These are phyloP conservation scores for Ornithorhynchus anatinus DNA, from an alignment of 2,113 vertebrate species.

Conservation along the genomic window DNA sequence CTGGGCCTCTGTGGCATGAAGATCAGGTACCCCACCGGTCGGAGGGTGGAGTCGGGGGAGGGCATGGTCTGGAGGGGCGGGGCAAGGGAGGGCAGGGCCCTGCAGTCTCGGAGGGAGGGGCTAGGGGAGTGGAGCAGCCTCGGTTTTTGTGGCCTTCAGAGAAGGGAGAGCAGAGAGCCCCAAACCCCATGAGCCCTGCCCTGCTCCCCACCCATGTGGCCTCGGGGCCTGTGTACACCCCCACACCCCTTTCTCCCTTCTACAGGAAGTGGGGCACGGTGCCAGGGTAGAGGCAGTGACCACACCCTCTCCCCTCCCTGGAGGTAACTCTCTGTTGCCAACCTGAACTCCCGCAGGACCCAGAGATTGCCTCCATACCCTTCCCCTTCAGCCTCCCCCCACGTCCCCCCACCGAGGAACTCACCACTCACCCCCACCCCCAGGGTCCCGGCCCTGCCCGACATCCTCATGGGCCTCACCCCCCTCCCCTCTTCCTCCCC, in stretches of 20 bases:
- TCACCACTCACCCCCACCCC: not conserved
- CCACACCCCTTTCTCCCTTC: no score
- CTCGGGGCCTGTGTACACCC: no score
- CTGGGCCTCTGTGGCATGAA: not conserved
- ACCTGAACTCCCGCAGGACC: not conserved
- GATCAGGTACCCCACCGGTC: conserved; percentile 7
- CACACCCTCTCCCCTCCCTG: not conserved
- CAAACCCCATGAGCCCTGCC: not conserved
- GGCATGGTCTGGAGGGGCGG: not conserved
- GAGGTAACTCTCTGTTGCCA: not conserved
- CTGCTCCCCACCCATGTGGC: not conserved
- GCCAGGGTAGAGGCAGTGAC: not conserved
- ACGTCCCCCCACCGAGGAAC: no score
- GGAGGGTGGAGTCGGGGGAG: not conserved
- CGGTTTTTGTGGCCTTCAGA: not conserved
- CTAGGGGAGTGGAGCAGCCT: not conserved
- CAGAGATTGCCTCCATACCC: not conserved
- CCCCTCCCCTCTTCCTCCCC: not conserved
- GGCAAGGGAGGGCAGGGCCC: not conserved
- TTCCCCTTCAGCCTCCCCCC: not conserved
- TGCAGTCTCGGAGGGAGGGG: not conserved
- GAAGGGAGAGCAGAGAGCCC: not conserved
- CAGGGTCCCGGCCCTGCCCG: not conserved
- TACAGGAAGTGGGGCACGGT: not conserved
- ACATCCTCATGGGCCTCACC: not conserved